Conservation (phyloP, 2,113 vertebrate genomes). For the Melanocharis versteri region DNA sequence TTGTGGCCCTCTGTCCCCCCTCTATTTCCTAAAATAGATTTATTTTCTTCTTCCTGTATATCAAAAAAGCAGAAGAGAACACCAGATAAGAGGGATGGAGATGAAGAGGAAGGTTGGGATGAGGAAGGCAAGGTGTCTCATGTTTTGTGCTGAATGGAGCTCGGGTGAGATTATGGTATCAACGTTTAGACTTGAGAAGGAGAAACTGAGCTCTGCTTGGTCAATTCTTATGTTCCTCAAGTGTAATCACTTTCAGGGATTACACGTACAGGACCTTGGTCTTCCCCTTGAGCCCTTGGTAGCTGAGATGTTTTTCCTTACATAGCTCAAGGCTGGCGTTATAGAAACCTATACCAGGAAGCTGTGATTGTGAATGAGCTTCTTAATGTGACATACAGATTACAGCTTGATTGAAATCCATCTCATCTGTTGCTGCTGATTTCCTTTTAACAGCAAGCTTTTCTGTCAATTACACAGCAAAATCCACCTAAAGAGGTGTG, state of each 20-base stretch:
- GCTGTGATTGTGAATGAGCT: not conserved
- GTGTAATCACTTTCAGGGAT: not conserved
- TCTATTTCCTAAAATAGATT: not conserved
- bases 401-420: not conserved
- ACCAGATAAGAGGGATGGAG: not conserved
- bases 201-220: not conserved
- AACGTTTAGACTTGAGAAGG: not conserved
- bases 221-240: not conserved
- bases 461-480: not conserved
- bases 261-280: not conserved
- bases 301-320: not conserved
- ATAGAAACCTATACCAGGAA: not conserved
- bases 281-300: accelerated
- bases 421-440: not conserved
- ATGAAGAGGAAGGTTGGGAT: not conserved
- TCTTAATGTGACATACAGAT: not conserved
- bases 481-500: not conserved
- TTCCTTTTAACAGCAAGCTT: not conserved
- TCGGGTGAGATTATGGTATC: not conserved
- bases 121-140: not conserved
- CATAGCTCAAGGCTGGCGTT: not conserved
- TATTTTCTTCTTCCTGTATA: not conserved
- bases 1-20: not conserved
- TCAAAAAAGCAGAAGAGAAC: not conserved
- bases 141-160: not conserved